These are phyloP conservation scores for Vanacampus margaritifer DNA, from an alignment of 2,113 vertebrate species.

Conservation along the genomic window DNA sequence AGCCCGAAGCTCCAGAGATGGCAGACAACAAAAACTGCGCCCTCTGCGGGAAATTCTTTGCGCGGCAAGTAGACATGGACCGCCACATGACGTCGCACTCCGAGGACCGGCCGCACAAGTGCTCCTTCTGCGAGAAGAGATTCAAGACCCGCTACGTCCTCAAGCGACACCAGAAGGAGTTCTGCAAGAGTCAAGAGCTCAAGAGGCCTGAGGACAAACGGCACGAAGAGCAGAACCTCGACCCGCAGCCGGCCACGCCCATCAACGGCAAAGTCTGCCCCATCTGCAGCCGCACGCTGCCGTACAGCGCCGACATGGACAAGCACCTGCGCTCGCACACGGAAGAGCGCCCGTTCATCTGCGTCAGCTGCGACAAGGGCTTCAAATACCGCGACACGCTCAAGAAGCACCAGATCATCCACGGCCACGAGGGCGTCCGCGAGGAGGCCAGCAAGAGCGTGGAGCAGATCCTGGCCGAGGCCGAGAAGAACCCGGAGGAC, in stretches of 20 bases:
- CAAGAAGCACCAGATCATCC: conserved; percentile 70
- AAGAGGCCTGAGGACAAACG: conserved; percentile 26
- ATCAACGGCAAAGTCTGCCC: conserved; percentile 53
- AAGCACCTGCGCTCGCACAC: conserved; percentile 67
- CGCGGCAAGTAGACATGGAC: conserved; percentile 59
- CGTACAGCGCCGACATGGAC: conserved; percentile 58
- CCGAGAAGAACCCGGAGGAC: neutral
- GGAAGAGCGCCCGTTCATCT: conserved; percentile 62
- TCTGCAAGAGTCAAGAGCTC: conserved; percentile 60
- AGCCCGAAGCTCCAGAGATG: conserved; percentile 16
- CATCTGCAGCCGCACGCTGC: conserved; percentile 59
- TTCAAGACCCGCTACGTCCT: conserved; percentile 66
- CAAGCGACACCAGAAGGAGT: conserved; percentile 65
- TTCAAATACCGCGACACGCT: conserved; percentile 71
- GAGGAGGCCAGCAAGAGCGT: conserved; percentile 59
- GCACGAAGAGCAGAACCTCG: conserved; percentile 2
- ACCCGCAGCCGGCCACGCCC: neutral
- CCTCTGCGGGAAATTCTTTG: conserved; percentile 66
- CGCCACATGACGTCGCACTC: conserved; percentile 70
- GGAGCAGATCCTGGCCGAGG: conserved; percentile 61
- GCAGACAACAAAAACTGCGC: conserved; percentile 53
- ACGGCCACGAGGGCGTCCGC: conserved; percentile 61
- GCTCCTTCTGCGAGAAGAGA: conserved; percentile 61
- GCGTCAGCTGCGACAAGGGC: conserved; percentile 64
- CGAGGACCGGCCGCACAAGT: conserved; percentile 62